Percentiles rank a stretch among this genome's conserved stretches.
Evolutionary conservation across 1,140 invertebrate species (phyloP).

Genomic region (Monochamus saltuarius): DNA sequence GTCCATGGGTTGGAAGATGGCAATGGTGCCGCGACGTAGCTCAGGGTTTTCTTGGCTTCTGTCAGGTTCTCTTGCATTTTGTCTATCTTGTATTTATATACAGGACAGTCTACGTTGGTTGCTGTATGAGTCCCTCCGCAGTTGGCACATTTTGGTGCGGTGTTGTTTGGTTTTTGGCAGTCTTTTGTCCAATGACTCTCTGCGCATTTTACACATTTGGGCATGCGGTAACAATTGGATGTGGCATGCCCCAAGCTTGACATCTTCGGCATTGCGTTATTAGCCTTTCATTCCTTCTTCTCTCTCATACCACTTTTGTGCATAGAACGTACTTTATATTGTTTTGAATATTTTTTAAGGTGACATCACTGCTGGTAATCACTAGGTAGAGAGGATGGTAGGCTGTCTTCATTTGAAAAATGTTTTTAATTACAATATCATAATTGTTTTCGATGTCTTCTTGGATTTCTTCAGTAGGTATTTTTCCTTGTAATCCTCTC

Average conservation of each 20-base stretch:
- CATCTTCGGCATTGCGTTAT: slow-evolving; percentile 44
- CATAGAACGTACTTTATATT: background rate
- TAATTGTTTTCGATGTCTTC: background rate
- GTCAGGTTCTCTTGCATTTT: background rate
- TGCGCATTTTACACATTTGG: slow-evolving; percentile 47
- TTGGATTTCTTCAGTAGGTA: background rate
- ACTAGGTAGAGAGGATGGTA: background rate
- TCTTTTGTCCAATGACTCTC: slow-evolving; percentile 41
- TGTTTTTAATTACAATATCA: background rate
- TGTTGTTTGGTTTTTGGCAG: slow-evolving; percentile 32
- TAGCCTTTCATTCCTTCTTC: slow-evolving; percentile 31
- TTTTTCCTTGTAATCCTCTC: background rate
- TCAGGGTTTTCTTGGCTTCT: slow-evolving; percentile 1
- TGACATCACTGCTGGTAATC: background rate
- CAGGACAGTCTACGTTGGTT: background rate
- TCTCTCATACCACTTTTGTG: slow-evolving; percentile 30
- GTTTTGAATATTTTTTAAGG: background rate
- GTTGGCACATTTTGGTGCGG: slow-evolving; percentile 42
- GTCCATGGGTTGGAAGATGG: no score
- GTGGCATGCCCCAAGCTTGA: slow-evolving; percentile 47
- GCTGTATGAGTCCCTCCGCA: background rate
- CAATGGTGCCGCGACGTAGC: no score
- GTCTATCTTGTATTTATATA: no score
- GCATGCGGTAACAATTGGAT: slow-evolving; percentile 35
- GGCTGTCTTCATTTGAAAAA: background rate